phyloP scores from a whole-genome alignment of 2,888 invertebrate genomes.

The Macaria liturata region DNA sequence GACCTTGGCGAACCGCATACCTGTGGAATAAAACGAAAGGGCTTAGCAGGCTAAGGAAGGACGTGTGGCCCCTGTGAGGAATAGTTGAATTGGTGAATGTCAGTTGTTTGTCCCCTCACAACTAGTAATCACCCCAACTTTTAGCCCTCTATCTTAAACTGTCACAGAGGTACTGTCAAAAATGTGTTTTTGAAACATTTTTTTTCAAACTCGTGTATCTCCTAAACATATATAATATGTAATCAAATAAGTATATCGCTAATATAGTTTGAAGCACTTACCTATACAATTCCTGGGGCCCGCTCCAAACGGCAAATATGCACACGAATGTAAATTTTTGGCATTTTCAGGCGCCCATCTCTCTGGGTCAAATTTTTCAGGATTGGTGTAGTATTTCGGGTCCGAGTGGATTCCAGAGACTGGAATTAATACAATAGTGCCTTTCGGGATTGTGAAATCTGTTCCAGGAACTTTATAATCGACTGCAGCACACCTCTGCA shows the following conservation, averaged over 20 bases:
- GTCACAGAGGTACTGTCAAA: too few species aligned
- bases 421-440: conserved; percentile 51
- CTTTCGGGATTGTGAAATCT: conserved; percentile 53
- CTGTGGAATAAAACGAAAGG: too few species aligned
- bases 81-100: neutral
- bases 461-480: conserved; percentile 60
- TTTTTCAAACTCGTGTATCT: neutral
- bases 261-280: conserved; percentile 41
- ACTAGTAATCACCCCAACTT: too few species aligned
- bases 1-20: conserved; percentile 46
- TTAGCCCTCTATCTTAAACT: too few species aligned
- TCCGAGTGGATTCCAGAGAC: conserved; percentile 63
- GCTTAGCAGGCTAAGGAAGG: too few species aligned
- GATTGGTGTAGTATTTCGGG: conserved; percentile 62
- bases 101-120: too few species aligned
- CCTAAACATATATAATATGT: neutral
- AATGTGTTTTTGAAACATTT: too few species aligned
- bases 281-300: conserved; percentile 71
- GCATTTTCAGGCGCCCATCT: conserved; percentile 56
- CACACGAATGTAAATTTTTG: conserved; percentile 55
- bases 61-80: too few species aligned
- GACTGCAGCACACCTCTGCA: conserved; percentile 52
- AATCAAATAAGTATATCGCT: neutral
- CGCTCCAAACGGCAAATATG: conserved; percentile 64
- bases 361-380: conserved; percentile 70